Evolutionary conservation across 2,797 vertebrate species (phyloP).

Genomic region (Phyllotis vaccarum): DNA sequence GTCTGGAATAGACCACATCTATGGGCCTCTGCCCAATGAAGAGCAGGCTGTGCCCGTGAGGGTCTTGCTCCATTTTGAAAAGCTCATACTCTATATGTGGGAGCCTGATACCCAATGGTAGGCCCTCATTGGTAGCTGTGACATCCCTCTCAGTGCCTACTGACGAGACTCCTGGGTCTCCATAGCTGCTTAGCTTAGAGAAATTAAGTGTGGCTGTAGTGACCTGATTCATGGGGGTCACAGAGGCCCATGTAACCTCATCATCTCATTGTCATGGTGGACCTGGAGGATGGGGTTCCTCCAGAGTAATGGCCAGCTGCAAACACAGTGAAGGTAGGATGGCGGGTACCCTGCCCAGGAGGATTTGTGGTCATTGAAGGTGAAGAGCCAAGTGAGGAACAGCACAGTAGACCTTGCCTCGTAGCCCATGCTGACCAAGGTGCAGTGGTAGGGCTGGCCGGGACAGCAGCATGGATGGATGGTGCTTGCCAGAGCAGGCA

Average conservation of each 20-base stretch:
- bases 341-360: constrained; percentile 92
- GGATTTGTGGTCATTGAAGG: constrained; percentile 88
- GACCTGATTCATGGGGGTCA: constrained; percentile 89
- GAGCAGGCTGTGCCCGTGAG: constrained; percentile 89
- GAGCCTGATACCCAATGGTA: constrained; percentile 92
- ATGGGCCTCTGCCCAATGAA: constrained; percentile 93
- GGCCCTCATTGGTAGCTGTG: constrained; percentile 92
- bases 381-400: constrained; percentile 94
- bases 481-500: constrained; percentile 90
- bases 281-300: constrained; percentile 90
- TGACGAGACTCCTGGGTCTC: constrained; percentile 89
- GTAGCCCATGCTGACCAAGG: constrained; percentile 92
- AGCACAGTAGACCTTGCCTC: constrained; percentile 93
- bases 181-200: constrained; percentile 91
- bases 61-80: constrained; percentile 92
- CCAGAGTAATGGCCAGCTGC: constrained; percentile 91
- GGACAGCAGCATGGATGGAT: constrained; percentile 89
- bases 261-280: constrained; percentile 90
- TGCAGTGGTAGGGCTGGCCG: constrained; percentile 80
- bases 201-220: constrained; percentile 90
- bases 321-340: constrained; percentile 92
- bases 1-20: constrained; percentile 93
- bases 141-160: constrained; percentile 92
- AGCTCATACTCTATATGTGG: constrained; percentile 96
- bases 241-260: constrained; percentile 91